Conservation (phyloP, 2,888 invertebrate genomes). For the Dascillus cervinus region DNA sequence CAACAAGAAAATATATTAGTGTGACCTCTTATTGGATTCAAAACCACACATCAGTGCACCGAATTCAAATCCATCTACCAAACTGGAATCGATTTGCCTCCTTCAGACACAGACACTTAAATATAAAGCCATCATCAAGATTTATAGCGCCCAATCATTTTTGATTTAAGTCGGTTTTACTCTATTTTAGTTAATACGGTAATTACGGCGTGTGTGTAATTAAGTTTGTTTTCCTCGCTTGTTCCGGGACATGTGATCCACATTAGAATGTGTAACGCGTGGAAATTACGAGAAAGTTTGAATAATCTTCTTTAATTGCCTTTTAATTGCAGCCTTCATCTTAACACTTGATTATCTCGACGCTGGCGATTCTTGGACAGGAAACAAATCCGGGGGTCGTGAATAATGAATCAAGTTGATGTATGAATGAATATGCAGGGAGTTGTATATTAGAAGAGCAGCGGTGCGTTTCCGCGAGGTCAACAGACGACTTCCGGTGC, state of each 20-base stretch:
- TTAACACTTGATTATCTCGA: no score
- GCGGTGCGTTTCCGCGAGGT: conserved; percentile 33
- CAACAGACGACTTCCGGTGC: conserved; percentile 34
- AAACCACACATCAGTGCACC: no score
- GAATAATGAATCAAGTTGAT: conserved; percentile 26
- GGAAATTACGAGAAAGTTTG: conserved; percentile 3
- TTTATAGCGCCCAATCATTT: no score
- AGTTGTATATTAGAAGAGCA: conserved; percentile 28
- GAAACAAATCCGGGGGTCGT: no score
- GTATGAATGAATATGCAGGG: conserved; percentile 27
- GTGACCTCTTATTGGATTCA: no score
- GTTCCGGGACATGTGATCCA: conserved; percentile 5
- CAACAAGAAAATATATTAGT: no score
- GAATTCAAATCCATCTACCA: no score
- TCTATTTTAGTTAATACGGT: conserved; percentile 3
- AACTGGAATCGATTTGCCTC: no score
- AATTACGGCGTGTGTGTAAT: conserved; percentile 4
- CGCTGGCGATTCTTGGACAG: no score
- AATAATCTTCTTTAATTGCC: conserved; percentile 3
- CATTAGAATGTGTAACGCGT: conserved; percentile 2
- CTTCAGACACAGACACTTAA: no score
- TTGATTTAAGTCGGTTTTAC: conserved; percentile 2
- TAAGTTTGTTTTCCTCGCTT: conserved; percentile 4
- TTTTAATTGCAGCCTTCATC: conserved; percentile 4
- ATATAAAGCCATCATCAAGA: no score